Conservation (phyloP, 2,888 invertebrate genomes). For the Synanthedon formicaeformis region DNA sequence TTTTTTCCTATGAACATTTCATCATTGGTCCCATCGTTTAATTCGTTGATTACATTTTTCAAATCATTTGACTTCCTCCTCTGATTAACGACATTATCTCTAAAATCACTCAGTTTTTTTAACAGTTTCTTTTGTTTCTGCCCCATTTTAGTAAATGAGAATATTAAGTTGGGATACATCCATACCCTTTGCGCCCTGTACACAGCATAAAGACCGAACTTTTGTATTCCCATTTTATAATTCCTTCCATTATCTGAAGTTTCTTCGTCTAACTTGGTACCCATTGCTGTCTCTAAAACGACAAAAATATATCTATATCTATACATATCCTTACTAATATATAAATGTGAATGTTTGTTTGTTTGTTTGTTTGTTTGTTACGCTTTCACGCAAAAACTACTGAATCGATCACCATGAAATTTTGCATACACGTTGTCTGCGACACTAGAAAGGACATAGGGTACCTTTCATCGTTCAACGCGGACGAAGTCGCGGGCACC, state of each 20-base stretch:
- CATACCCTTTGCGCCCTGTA: constrained; percentile 65
- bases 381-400: no score
- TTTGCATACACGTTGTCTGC: no score
- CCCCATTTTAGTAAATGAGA: constrained; percentile 56
- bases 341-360: no score
- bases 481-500: no score
- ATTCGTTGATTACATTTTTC: constrained; percentile 7
- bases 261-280: constrained; percentile 66
- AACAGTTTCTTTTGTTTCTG: constrained; percentile 47
- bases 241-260: constrained; percentile 38
- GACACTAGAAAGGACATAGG: no score
- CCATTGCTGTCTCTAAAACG: constrained; percentile 75
- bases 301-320: not conserved
- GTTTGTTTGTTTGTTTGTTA: no score
- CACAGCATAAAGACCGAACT: constrained; percentile 36
- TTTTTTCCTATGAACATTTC: constrained; percentile 38
- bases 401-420: no score
- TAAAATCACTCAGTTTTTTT: constrained; percentile 44
- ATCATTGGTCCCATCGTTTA: constrained; percentile 9
- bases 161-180: constrained; percentile 65
- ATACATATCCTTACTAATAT: no score
- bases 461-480: no score
- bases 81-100: constrained; percentile 45
- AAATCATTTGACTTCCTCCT: constrained; percentile 18
- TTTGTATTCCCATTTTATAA: constrained; percentile 70